phyloP scores from a whole-genome alignment of 1,140 invertebrate genomes.

The Zaprionus ghesquierei region DNA sequence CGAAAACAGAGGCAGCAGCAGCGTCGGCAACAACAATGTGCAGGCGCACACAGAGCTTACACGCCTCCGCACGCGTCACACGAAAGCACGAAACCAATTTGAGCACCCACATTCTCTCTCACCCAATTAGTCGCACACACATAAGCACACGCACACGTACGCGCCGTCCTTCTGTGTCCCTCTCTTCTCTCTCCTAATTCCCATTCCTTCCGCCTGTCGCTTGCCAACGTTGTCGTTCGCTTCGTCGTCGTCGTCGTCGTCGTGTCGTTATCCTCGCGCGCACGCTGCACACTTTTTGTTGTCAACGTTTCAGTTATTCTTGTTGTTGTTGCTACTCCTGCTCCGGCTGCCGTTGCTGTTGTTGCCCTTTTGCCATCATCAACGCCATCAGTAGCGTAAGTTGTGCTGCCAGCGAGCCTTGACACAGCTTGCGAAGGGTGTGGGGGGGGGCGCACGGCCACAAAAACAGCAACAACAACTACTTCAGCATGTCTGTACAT shows the following conservation, averaged over 20 bases:
- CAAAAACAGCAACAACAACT: conserved; percentile 70
- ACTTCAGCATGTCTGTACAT: conserved; percentile 17
- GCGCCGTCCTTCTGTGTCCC: too few species aligned
- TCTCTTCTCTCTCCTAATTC: too few species aligned
- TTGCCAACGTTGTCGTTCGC: conserved; percentile 41
- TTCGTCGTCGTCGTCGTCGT: conserved; percentile 75
- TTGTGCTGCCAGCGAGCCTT: conserved; percentile 64
- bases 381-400: conserved; percentile 79
- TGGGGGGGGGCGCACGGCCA: conserved; percentile 50
- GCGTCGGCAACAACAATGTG: conserved; percentile 25
- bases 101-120: conserved; percentile 79
- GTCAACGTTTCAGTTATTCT: conserved; percentile 20
- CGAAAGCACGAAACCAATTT: conserved; percentile 81
- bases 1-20: too few species aligned
- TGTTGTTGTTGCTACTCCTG: neutral
- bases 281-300: conserved; percentile 67
- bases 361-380: conserved; percentile 77
- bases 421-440: conserved; percentile 33
- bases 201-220: conserved; percentile 29
- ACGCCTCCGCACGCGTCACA: conserved; percentile 79
- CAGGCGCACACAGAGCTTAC: conserved; percentile 59
- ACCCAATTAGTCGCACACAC: conserved; percentile 79
- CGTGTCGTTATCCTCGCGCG: conserved; percentile 79
- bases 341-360: conserved; percentile 42
- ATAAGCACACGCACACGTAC: conserved; percentile 25